Evolutionary conservation across 2,797 vertebrate species (phyloP), one percentile per base, ranked within the genome.

Genomic region (Lacerta bilineata): DNA sequence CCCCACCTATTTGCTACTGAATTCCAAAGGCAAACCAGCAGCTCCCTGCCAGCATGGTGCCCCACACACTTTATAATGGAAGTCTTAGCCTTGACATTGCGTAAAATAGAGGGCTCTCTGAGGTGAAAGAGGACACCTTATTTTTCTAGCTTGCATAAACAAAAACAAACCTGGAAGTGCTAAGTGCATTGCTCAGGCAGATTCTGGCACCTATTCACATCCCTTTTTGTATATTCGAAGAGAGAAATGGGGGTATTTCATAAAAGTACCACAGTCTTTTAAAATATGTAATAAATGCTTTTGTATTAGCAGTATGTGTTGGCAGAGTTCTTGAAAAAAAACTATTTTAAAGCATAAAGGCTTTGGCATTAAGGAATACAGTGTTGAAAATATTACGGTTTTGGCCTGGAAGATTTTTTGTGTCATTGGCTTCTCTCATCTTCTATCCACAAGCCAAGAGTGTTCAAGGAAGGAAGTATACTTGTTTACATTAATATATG

Each of bases 241-340:
- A 55, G 50, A 55, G 84, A 89, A 75, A 80, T 18, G 18, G 72
- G 87, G 92, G 90, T 91, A 64, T 76, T 94, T 86, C 93, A 93
- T 64, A 89, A 94, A 92, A 90, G 89, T 88, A 88, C 9, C 1
- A 17, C 87, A 76, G 29, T 27, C 46, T 81, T 74, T 85, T 92
- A 84, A 84, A 72, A n/a, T n/a, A 87, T 86, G 39, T 64, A 69
- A 18, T 91, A 88, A 88, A 55, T 91, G 80, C 89, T 93, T 89
- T 92, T 82, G 5, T 77, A 85, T 88, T 93, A 75, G 83, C 50
- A 83, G 55, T 80, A 84, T 18, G 89, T 69, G 72, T 6, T 50
- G 5, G 46, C 87, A 89, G 90, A 91, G 85, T 88, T 82, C 79
- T 94, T 87, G 8, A n/a, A 80, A 61, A 7, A 20, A 2, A 74